Conservation (phyloP, 2,888 invertebrate genomes). For the Euclidia mi region DNA sequence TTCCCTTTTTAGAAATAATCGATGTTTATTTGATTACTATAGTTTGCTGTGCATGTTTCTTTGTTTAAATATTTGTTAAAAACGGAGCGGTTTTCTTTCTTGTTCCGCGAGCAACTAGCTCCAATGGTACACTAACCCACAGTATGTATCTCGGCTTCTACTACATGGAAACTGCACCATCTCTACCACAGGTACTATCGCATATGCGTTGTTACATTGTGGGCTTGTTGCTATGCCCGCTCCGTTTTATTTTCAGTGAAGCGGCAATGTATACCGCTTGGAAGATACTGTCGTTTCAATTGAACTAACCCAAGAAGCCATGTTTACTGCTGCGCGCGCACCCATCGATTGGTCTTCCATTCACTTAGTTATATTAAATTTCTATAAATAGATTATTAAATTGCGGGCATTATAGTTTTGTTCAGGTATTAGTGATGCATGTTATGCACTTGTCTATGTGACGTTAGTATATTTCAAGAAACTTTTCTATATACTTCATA, state of each 20-base stretch:
- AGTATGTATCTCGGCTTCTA: conserved; percentile 24
- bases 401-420: conserved; percentile 71
- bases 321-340: conserved; percentile 82
- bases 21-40: neutral
- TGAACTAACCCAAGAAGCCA: conserved; percentile 68
- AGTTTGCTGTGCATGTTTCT: conserved; percentile 19
- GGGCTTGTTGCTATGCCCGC: conserved; percentile 4
- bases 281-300: conserved; percentile 17
- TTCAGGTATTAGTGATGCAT: conserved; percentile 48
- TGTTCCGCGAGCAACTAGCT: conserved; percentile 31
- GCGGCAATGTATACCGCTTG: conserved; percentile 50
- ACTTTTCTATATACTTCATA: too few species aligned
- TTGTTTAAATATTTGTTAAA: conserved; percentile 2
- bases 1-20: neutral
- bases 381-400: conserved; percentile 77
- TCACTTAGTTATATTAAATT: conserved; percentile 71
- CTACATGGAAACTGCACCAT: conserved; percentile 15
- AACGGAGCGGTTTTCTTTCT: conserved; percentile 7
- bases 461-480: too few species aligned
- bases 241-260: neutral
- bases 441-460: conserved; percentile 44
- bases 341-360: conserved; percentile 76
- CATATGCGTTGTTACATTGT: conserved; percentile 11
- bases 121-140: conserved; percentile 50
- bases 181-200: conserved; percentile 1